phyloP scores from a whole-genome alignment of 2,888 invertebrate genomes.

The Mallateleia sp. region DNA sequence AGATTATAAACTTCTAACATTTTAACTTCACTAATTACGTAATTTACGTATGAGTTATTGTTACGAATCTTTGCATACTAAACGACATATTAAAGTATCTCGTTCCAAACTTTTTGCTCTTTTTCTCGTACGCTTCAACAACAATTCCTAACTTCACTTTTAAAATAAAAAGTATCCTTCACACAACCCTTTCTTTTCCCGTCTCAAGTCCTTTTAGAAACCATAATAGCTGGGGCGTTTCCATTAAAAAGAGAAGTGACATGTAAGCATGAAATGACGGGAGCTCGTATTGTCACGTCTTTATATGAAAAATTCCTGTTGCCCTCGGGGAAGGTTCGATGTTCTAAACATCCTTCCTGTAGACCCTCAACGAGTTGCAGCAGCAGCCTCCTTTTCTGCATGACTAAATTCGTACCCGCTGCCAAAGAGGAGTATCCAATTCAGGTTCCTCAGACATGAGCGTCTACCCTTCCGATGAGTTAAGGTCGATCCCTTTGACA shows the following conservation, averaged over 20 bases:
- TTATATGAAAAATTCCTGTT: constrained; percentile 42
- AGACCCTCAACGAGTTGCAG: constrained; percentile 27
- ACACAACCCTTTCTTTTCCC: too few relatives aligned
- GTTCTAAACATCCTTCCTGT: constrained; percentile 53
- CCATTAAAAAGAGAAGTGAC: constrained; percentile 38
- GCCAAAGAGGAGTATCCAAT: constrained; percentile 60
- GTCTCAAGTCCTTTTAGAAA: background rate
- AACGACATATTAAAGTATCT: too few relatives aligned
- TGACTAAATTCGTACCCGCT: constrained; percentile 42
- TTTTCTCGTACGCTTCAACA: too few relatives aligned
- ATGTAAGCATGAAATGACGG: constrained; percentile 54
- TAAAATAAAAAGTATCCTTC: too few relatives aligned
- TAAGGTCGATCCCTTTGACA: constrained; percentile 42
- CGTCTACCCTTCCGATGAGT: constrained; percentile 48
- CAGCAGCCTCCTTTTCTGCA: constrained; percentile 29
- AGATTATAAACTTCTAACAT: too few relatives aligned
- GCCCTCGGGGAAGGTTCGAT: constrained; percentile 43
- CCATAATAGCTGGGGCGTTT: constrained; percentile 15
- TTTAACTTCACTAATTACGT: too few relatives aligned
- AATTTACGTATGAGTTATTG: too few relatives aligned
- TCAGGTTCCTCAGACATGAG: constrained; percentile 31
- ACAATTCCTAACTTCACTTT: too few relatives aligned
- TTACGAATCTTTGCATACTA: too few relatives aligned
- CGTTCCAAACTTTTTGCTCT: too few relatives aligned
- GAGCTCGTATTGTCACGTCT: constrained; percentile 8